Evolutionary conservation across 2,888 invertebrate genomes (phyloP), one percentile per base, ranked within the genome.

Genomic region (Drosophila anceps): DNA sequence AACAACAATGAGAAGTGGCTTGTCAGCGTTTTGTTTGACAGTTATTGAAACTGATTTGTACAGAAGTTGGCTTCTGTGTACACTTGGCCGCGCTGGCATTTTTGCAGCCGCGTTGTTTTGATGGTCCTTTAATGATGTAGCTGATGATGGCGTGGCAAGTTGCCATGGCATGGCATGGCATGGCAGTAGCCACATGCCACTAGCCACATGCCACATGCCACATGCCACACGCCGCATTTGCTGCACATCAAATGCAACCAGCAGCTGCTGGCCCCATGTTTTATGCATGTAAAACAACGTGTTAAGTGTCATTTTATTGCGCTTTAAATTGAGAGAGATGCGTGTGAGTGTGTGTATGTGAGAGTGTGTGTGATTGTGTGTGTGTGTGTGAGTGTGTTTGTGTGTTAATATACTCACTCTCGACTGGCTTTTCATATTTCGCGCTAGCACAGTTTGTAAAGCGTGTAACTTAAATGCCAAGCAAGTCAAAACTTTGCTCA

Each of bases 31-130:
- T 77, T 80, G 76, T 84, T 72, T 89, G 79, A 74, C 73, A 87
- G 74, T 84, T 87, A 87, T 89, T 87, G 79, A 69, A 88, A 69
- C 62, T 65, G 73, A 84, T 73, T 78, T 82, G 84, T 39, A 60
- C 37, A 53, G n/a, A 68, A 73, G 77, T 73, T 65, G 72, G 68
- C 67, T 71, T 75, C 66, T 70, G 66, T 68, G 27, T 3, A 18
- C 35, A 33, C 51, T 69, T 59, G 54, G 65, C 24, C 71, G 37
- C 66, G 64, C 63, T 76, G 69, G 54, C 63, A 50, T 33, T 55
- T 69, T 60, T 33, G 18, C 65, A 33, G 71, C 13, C 62, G 10
- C 33, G 27, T 29, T 31, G 44, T 41, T 43, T 67, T 69, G 54
- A 46, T 72, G 72, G 48, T 58, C 48, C 57, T 59, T 60, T 78